Evolutionary conservation across 2,888 invertebrate genomes (phyloP).

Genomic region (Pachliopta kotzebuea): DNA sequence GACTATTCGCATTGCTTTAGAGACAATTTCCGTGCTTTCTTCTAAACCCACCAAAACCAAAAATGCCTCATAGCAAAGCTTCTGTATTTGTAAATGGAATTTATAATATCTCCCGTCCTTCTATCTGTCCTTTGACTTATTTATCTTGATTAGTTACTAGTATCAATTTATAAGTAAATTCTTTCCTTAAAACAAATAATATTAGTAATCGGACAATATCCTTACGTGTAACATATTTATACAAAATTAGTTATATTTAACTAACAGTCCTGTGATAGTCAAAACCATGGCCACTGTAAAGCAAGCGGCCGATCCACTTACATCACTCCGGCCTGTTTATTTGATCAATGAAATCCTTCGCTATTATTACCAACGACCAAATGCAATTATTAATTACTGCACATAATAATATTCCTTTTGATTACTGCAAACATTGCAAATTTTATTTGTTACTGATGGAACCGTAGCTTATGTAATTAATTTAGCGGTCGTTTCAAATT

Average conservation of each 20-base stretch:
- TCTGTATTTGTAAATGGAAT: too few relatives aligned
- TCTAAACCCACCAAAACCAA: too few relatives aligned
- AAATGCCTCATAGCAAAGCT: too few relatives aligned
- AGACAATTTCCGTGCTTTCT: too few relatives aligned
- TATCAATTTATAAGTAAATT: too few relatives aligned
- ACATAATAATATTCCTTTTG: neutral
- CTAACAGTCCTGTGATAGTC: neutral
- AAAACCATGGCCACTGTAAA: slow-evolving; percentile 3
- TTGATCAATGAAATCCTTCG: slow-evolving; percentile 27
- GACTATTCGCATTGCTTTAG: too few relatives aligned
- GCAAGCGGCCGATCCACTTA: slow-evolving; percentile 9
- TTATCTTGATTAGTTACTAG: too few relatives aligned
- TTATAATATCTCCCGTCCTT: too few relatives aligned
- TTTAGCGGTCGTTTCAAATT: neutral
- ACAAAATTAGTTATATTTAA: neutral
- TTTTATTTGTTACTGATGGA: neutral
- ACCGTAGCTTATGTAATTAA: neutral
- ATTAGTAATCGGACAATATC: too few relatives aligned
- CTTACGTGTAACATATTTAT: too few relatives aligned
- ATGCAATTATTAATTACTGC: slow-evolving; percentile 12
- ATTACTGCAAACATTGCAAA: neutral
- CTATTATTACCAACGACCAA: slow-evolving; percentile 17
- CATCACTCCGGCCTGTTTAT: slow-evolving; percentile 18
- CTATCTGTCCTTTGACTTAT: too few relatives aligned
- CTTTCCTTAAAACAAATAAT: too few relatives aligned